A percentile compares a stretch with the other conserved stretches of the same genome.
phyloP scores from a whole-genome alignment of 2,888 invertebrate species.

The Caenorhabditis imperialis region DNA sequence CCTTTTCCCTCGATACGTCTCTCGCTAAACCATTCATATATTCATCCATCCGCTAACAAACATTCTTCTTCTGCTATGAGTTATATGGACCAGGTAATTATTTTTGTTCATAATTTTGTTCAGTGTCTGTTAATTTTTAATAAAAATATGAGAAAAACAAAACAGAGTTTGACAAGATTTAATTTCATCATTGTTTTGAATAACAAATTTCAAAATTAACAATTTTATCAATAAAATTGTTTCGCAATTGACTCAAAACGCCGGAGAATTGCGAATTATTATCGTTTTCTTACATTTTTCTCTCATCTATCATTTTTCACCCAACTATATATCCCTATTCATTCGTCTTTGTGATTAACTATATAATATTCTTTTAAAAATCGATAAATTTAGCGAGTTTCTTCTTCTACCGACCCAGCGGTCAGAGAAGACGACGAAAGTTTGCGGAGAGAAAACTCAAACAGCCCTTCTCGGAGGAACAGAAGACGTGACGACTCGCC shows the following conservation, averaged over 20 bases:
- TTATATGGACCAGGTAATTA: slow-evolving; percentile 47
- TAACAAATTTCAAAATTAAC: no score
- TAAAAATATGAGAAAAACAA: background rate
- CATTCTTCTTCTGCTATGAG: slow-evolving; percentile 35
- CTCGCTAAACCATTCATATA: slow-evolving; percentile 1
- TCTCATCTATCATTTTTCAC: slow-evolving; percentile 5
- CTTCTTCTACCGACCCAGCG: no score
- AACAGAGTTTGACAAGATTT: background rate
- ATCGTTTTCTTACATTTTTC: background rate
- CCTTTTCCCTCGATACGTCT: slow-evolving; percentile 3
- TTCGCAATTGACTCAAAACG: background rate
- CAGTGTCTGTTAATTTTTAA: background rate
- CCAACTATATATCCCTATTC: background rate
- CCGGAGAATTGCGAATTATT: background rate
- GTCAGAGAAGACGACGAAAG: no score
- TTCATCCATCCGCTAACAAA: slow-evolving; percentile 19
- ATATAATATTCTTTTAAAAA: background rate
- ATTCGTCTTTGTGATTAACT: background rate
- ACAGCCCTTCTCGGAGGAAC: no score
- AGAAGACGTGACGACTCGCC: no score
- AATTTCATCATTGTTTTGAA: background rate
- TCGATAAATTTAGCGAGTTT: no score
- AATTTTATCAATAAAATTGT: no score
- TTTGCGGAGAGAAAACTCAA: no score
- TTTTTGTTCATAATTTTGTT: slow-evolving; percentile 9